Base-by-base conservation (phyloP, 1,140 invertebrate species). In the Brevipalpus yothersi region DNA sequence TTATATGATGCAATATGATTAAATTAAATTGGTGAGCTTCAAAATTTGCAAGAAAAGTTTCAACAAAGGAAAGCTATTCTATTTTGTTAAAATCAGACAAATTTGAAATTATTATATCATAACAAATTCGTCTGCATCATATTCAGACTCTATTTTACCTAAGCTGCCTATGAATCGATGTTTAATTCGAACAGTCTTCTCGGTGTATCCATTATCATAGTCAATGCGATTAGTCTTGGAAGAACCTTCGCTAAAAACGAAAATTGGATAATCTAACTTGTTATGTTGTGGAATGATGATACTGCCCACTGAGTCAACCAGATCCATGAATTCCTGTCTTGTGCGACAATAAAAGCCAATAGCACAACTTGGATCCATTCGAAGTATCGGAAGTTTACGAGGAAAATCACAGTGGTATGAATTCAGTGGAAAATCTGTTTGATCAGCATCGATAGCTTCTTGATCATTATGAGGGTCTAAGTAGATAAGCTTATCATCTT, bases 381-480 rank as follows among this genome's bases (percentile, higher is more conserved):
- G 85, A 53, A 72, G 78, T n/a, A 89, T 75, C 59, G 82, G 76
- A 70, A 91, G 78, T 71, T 90, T 91, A 53, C 85, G 76, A n/a
- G 87, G 85, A 21, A 82, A 83, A 57, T 79, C 75, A 68, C 86
- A 91, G 69, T 91, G 88, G 73, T 85, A 92, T 39, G 80, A 81
- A 64, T 80, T 65, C 53, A 71, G 66, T 42, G 66, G 67, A 59
- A 74, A 74, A 57, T 69, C 63, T 41, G 65, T 63, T 31, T 66
- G 61, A 13, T 61, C 60, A 17, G 40, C 8, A 71, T 89, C 83
- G 11, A 91, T 82, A 67, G 82, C 80, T 69, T 90, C 84, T 71
- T 92, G 88, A 67, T 85, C 89, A 65, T 88, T 86, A 72, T 93
- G 88, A 12, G 89, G 89, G 73, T 93, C 89, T 61, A 93, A 70